phyloP scores from a whole-genome alignment of 2,888 invertebrate genomes.

The Calliopum simillimum region DNA sequence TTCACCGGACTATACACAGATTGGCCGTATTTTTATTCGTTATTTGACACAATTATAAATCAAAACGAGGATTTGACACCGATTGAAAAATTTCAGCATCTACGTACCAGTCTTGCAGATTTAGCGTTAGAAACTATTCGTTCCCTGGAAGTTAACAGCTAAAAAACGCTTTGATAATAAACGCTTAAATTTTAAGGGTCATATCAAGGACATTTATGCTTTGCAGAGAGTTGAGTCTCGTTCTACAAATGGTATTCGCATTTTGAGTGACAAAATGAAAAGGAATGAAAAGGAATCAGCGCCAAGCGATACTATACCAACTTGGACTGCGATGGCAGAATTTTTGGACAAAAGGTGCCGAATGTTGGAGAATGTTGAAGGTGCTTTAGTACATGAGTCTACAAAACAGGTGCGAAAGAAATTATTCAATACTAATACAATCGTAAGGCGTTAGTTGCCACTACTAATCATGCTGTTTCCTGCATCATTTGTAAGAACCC shows the following conservation, averaged over 20 bases:
- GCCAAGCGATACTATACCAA: conserved; percentile 18
- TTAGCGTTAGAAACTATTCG: conserved; percentile 40
- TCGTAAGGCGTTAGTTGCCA: not conserved
- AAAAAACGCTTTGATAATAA: conserved; percentile 46
- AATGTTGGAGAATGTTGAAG: not conserved
- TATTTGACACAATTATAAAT: no score
- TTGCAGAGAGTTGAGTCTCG: conserved; percentile 37
- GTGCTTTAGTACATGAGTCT: not conserved
- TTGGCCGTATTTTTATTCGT: no score
- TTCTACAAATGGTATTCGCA: conserved; percentile 38
- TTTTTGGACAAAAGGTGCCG: conserved; percentile 35
- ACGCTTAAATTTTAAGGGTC: conserved; percentile 44
- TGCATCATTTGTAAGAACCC: not conserved
- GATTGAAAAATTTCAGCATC: no score
- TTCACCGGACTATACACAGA: no score
- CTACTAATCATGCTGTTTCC: not conserved
- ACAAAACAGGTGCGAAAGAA: conserved; percentile 16
- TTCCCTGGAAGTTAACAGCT: conserved; percentile 38
- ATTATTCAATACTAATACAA: not conserved
- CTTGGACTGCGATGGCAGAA: conserved; percentile 21
- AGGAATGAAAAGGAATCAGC: conserved; percentile 38
- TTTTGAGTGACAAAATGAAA: conserved; percentile 41
- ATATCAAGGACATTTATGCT: conserved; percentile 42
- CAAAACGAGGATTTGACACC: no score
- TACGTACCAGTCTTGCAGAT: conserved; percentile 32